Conservation (phyloP, 2,888 invertebrate species). For the Sphaeridia pumilis region DNA sequence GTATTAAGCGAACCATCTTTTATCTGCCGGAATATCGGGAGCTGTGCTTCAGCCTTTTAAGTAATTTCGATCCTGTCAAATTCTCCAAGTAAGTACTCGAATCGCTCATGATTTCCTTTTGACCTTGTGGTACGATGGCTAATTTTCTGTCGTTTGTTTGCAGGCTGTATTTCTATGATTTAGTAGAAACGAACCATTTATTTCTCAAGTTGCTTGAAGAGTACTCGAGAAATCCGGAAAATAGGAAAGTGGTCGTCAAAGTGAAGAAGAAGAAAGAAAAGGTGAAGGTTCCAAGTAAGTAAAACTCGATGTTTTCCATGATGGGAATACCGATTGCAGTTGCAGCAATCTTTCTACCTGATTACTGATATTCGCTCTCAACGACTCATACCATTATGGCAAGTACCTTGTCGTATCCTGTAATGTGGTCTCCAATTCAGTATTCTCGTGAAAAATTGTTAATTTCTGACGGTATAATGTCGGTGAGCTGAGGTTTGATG, state of each 20-base stretch:
- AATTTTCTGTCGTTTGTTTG: background rate
- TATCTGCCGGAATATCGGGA: slow-evolving; percentile 92
- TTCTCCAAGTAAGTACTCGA: slow-evolving; percentile 64
- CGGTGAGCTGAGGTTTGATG: too few relatives aligned
- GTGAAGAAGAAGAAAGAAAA: slow-evolving; percentile 44
- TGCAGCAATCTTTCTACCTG: too few relatives aligned
- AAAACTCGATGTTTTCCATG: too few relatives aligned
- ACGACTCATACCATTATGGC: too few relatives aligned
- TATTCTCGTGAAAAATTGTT: too few relatives aligned
- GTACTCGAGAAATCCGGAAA: slow-evolving; percentile 28
- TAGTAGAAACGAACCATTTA: slow-evolving; percentile 78
- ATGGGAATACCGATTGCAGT: too few relatives aligned
- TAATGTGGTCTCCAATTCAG: too few relatives aligned
- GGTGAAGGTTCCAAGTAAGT: too few relatives aligned
- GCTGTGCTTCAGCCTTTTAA: slow-evolving; percentile 64
- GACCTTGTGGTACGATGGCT: slow-evolving; percentile 20
- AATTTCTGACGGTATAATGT: too few relatives aligned
- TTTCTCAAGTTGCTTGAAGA: slow-evolving; percentile 80
- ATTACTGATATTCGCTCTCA: too few relatives aligned
- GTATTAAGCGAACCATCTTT: slow-evolving; percentile 81
- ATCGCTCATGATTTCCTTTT: too few relatives aligned
- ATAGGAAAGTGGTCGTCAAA: slow-evolving; percentile 52
- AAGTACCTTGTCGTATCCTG: too few relatives aligned
- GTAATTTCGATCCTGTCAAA: slow-evolving; percentile 70
- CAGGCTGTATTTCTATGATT: slow-evolving; percentile 69